These are phyloP conservation scores for Myiagra hebetior DNA, from an alignment of 2,113 vertebrate genomes.

Conservation along the genomic window DNA sequence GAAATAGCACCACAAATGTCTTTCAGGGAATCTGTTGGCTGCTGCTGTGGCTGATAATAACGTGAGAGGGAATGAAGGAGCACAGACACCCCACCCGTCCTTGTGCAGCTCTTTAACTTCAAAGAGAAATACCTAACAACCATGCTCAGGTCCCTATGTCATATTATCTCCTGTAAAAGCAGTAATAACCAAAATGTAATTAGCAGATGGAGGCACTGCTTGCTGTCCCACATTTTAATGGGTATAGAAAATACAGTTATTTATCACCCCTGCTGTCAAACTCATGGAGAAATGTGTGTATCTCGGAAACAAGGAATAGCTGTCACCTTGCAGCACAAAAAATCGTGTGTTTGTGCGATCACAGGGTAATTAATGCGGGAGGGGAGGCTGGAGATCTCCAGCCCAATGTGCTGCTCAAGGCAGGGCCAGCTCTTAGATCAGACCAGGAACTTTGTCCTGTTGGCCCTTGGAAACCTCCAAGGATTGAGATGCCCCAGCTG, in stretches of 20 bases:
- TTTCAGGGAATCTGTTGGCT: not conserved
- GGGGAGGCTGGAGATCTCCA: not conserved
- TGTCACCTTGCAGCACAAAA: not conserved
- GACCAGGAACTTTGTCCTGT: not conserved
- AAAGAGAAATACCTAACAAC: not conserved
- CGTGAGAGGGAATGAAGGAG: not conserved
- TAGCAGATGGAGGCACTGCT: not conserved
- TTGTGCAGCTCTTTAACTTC: not conserved
- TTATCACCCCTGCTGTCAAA: not conserved
- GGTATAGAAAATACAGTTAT: not conserved
- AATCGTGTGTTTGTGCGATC: not conserved
- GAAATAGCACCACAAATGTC: rapidly evolving
- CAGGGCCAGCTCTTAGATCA: not conserved
- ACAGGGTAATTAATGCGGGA: rapidly evolving
- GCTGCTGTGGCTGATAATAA: not conserved
- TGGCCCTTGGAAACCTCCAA: not conserved
- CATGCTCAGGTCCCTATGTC: not conserved
- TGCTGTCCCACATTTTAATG: not conserved
- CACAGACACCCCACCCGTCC: not conserved
- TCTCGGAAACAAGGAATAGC: not conserved
- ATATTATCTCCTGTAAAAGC: not conserved
- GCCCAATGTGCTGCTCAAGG: not conserved
- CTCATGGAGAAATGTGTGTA: not conserved
- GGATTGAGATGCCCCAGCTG: not conserved
- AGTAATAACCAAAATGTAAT: not conserved